phyloP scores from a whole-genome alignment of 2,888 invertebrate genomes.

The Cataglyphis livida region DNA sequence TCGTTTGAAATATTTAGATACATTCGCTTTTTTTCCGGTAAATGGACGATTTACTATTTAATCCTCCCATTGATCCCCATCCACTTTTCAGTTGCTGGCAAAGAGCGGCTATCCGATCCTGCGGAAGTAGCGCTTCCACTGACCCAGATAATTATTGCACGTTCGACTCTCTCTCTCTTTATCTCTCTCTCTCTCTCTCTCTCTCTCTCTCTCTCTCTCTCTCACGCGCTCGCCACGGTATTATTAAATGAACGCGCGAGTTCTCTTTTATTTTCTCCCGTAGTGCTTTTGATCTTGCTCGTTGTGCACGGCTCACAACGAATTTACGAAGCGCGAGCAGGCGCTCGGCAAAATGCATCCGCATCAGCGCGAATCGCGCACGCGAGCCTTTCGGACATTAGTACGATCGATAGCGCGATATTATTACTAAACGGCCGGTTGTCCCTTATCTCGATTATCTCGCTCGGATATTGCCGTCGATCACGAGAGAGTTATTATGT shows the following conservation, averaged over 20 bases:
- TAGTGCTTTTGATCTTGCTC: constrained; percentile 47
- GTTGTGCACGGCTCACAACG: constrained; percentile 32
- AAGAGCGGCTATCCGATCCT: constrained; percentile 39
- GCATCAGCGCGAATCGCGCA: constrained; percentile 25
- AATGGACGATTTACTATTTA: constrained; percentile 31
- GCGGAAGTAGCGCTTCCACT: constrained; percentile 48
- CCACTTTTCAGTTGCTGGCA: constrained; percentile 39
- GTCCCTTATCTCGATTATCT: constrained; percentile 53
- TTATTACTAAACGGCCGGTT: constrained; percentile 46
- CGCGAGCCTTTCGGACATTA: constrained; percentile 32
- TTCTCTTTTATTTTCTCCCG: constrained; percentile 38
- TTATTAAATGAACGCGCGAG: constrained; percentile 43
- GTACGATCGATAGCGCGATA: constrained; percentile 23
- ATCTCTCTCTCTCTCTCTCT: constrained; percentile 11
- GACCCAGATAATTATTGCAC: constrained; percentile 53
- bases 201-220: constrained; percentile 50
- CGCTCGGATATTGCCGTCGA: constrained; percentile 57
- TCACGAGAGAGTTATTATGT: constrained; percentile 66
- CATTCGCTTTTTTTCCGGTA: constrained; percentile 8
- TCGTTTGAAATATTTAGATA: constrained; percentile 27
- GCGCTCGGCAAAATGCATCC: constrained; percentile 39
- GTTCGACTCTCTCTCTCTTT: constrained; percentile 38
- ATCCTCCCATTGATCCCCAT: constrained; percentile 11
- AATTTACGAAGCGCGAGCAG: constrained; percentile 34
- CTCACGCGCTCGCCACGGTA: neutral